Percentiles rank a stretch among this genome's conserved stretches.
These are phyloP conservation scores for Ambastaia sidthimunki DNA, from an alignment of 2,797 vertebrate species.

Conservation along the genomic window DNA sequence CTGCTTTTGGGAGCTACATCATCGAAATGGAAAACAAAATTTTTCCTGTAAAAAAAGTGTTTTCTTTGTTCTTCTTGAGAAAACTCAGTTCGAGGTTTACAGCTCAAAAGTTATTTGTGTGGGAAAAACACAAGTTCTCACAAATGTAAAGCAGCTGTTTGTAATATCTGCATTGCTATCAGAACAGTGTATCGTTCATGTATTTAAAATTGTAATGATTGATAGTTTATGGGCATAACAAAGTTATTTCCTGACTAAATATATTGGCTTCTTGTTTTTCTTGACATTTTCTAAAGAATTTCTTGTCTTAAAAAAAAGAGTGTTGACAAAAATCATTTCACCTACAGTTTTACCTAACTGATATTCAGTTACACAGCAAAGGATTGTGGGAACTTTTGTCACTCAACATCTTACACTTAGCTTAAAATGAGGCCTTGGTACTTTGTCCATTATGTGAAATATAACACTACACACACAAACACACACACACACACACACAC, in stretches of 20 bases:
- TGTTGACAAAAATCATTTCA: background rate
- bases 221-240: constrained; percentile 10
- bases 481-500: too few relatives aligned
- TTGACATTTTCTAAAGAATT: constrained; percentile 33
- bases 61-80: background rate
- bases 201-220: background rate
- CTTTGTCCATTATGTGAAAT: constrained; percentile 65
- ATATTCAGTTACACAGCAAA: background rate
- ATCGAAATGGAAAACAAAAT: constrained; percentile 42
- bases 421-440: constrained; percentile 55
- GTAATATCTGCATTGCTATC: background rate
- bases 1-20: constrained; percentile 42
- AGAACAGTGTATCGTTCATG: background rate
- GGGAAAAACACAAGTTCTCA: background rate
- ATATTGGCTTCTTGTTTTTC: constrained; percentile 18
- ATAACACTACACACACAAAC: background rate
- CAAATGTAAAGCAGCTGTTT: too few relatives aligned
- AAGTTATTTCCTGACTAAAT: constrained; percentile 37
- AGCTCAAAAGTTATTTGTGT: constrained; percentile 15
- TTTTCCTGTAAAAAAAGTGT: constrained; percentile 20
- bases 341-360: background rate
- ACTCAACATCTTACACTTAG: constrained; percentile 56
- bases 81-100: constrained; percentile 18
- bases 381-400: constrained; percentile 56
- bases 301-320: too few relatives aligned